These are phyloP conservation scores for Pipa parva DNA, from an alignment of 2,113 vertebrate species.

Conservation along the genomic window DNA sequence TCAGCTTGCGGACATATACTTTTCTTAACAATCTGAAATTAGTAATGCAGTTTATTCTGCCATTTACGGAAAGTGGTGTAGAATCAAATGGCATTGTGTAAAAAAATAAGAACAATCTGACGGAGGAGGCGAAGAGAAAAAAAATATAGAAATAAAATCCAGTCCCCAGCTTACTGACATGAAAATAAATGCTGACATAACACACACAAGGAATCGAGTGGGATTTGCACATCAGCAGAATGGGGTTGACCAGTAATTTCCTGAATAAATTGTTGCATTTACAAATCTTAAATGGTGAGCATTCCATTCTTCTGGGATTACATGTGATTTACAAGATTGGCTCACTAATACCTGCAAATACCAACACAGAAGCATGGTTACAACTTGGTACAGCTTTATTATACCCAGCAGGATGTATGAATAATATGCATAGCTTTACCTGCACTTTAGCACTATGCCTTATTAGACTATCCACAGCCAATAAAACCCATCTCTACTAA, in stretches of 20 bases:
- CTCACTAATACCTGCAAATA: not conserved
- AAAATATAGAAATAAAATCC: not conserved
- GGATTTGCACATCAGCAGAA: constrained; percentile 4
- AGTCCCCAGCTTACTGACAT: constrained; percentile 10
- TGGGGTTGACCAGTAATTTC: constrained; percentile 12
- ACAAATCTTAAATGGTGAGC: constrained; percentile 1
- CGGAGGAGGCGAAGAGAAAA: too few relatives aligned
- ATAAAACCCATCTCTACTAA: not conserved
- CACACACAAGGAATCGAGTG: constrained; percentile 1
- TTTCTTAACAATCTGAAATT: constrained; percentile 55
- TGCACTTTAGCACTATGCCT: not conserved
- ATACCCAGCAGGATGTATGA: not conserved
- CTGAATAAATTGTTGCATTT: constrained; percentile 7
- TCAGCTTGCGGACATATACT: constrained; percentile 48
- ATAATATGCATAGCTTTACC: not conserved
- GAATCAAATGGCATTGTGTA: constrained; percentile 48
- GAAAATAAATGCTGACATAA: constrained; percentile 22
- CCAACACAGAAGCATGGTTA: not conserved
- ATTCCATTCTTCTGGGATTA: not conserved
- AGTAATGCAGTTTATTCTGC: constrained; percentile 47
- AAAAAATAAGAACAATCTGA: constrained; percentile 15
- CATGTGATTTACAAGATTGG: not conserved
- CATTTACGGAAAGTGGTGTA: constrained; percentile 55
- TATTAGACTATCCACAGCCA: not conserved
- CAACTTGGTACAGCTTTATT: not conserved